Base-by-base conservation (phyloP, 2,888 invertebrate genomes). In the Alcis repandata region DNA sequence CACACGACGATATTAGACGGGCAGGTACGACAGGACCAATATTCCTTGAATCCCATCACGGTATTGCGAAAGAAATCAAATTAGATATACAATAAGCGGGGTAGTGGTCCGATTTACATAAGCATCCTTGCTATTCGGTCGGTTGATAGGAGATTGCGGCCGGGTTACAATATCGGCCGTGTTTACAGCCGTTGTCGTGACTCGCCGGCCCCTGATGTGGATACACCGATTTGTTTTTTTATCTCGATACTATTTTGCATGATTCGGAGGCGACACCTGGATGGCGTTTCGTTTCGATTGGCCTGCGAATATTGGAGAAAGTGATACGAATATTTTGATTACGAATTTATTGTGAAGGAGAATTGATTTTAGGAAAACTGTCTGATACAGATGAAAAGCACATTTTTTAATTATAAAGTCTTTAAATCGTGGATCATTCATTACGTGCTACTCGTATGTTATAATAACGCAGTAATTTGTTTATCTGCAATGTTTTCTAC, bases 31-130 rank as follows among this genome's bases (percentile, higher is more conserved):
- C 45, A 51, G 80, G 80, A 76, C 85, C 88, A 83, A 88, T 89
- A 86, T 86, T 85, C 88, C 88, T 88, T 84, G 88, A 85, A 88
- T 87, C 89, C 88, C 90, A 91, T 91, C 90, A 88, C 86, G 81
- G 89, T 86, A 90, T 87, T 90, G 90, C 90, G 87, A 89, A 90
- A 91, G 91, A 88, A 91, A 92, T 92, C 91, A 91, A 92, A 93
- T 93, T 92, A 92, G 90, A 90, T 92, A 91, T 86, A 92, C 93
- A 92, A 93, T 93, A 92, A 92, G 92, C 92, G 83, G 82, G 89
- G 85, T 86, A 82, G 87, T 88, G 87, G 82, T 79, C 84, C 84
- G 82, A 92, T 93, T 93, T 92, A 91, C 92, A 93, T 93, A 93
- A 92, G 91, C 89, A 93, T 90, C 87, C 88, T 68, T 81, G 90